phyloP scores from a whole-genome alignment of 2,888 invertebrate genomes.

The Asteroscopus sphinx region DNA sequence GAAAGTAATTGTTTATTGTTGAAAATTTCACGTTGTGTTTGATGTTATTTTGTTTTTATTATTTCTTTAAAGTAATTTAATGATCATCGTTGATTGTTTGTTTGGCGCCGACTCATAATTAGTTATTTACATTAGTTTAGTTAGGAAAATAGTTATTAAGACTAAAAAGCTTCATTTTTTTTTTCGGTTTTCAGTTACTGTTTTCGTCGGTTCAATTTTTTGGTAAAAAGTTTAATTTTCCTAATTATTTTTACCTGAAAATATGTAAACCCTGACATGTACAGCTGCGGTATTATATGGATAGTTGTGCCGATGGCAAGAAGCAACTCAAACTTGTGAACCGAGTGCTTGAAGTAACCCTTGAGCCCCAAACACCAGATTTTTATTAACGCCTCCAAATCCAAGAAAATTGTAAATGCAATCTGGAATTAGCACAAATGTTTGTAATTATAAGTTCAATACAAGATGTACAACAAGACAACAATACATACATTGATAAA shows the following conservation, averaged over 20 bases:
- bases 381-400: conserved; percentile 98
- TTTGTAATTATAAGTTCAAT: background rate
- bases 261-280: conserved; percentile 98
- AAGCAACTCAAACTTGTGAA: conserved; percentile 99
- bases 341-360: conserved; percentile 98
- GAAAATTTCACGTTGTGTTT: too few relatives aligned
- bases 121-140: too few relatives aligned
- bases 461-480: background rate
- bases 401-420: conserved; percentile 97
- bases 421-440: conserved; percentile 88
- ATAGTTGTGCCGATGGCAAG: conserved; percentile 97
- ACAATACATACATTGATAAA: too few relatives aligned
- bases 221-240: background rate
- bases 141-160: too few relatives aligned
- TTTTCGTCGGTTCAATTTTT: too few relatives aligned
- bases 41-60: too few relatives aligned
- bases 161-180: too few relatives aligned
- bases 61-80: too few relatives aligned
- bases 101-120: too few relatives aligned
- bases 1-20: too few relatives aligned
- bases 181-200: too few relatives aligned
- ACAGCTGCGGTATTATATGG: conserved; percentile 97
- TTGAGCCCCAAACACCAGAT: conserved; percentile 99
- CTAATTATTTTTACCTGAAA: conserved; percentile 93
- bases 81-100: too few relatives aligned